A percentile compares a stretch with the other conserved stretches of the same genome.
Evolutionary conservation across 1,140 invertebrate species (phyloP).

Genomic region (Dryas iulia): DNA sequence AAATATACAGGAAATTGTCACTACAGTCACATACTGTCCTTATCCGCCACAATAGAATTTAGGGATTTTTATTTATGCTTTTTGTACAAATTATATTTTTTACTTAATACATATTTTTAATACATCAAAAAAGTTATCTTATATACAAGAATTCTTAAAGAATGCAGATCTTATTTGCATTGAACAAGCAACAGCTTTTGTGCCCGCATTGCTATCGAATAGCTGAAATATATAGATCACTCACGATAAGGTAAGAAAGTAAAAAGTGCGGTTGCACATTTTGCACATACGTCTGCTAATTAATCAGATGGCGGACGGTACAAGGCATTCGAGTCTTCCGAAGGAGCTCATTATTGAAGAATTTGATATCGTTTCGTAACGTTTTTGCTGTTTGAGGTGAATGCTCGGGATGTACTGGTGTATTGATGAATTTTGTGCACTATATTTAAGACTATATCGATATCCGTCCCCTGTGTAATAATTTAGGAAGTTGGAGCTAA

Average conservation of each 20-base stretch:
- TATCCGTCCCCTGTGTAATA: too few species aligned
- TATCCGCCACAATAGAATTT: too few species aligned
- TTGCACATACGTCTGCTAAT: conserved; percentile 47
- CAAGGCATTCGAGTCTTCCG: conserved; percentile 46
- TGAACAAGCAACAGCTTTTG: background rate
- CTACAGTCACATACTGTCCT: too few species aligned
- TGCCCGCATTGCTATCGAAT: background rate
- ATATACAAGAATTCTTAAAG: background rate
- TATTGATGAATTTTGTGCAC: background rate
- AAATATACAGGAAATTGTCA: too few species aligned
- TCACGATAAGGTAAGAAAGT: conserved; percentile 8
- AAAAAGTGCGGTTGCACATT: conserved; percentile 38
- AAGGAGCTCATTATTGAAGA: conserved; percentile 57
- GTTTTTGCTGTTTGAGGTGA: conserved; percentile 38
- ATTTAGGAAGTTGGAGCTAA: too few species aligned
- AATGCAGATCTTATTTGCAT: background rate
- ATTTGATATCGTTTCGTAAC: conserved; percentile 55
- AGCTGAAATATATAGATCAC: conserved; percentile 1
- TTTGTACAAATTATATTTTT: background rate
- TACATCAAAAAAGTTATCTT: background rate
- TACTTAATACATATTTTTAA: too few species aligned
- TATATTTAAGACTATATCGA: too few species aligned
- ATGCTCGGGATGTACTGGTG: background rate
- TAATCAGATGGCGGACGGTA: conserved; percentile 41
- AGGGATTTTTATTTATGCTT: too few species aligned